phyloP scores from a whole-genome alignment of 1,140 invertebrate genomes.

The Temnothorax nylanderi region DNA sequence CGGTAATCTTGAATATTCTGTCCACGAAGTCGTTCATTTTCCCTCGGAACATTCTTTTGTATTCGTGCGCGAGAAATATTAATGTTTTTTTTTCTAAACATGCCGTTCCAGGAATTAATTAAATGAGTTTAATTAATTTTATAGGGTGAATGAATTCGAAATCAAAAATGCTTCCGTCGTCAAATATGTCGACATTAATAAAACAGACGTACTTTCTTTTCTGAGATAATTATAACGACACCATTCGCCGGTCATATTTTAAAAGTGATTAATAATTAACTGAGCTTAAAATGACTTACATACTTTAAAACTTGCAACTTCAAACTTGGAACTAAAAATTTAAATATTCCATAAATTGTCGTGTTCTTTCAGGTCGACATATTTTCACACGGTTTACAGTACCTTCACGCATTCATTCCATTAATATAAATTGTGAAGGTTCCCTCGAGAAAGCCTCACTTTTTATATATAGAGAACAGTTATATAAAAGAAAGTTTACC shows the following conservation, averaged over 20 bases:
- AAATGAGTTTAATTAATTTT: conserved; percentile 47
- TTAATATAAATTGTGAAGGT: conserved; percentile 69
- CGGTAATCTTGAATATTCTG: conserved; percentile 51
- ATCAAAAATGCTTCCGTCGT: not conserved
- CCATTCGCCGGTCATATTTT: not conserved
- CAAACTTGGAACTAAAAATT: not conserved
- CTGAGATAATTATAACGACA: not conserved
- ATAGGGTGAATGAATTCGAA: not conserved
- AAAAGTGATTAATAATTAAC: not conserved
- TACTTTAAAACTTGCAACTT: not conserved
- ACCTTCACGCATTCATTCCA: conserved; percentile 59
- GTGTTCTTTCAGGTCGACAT: conserved; percentile 2
- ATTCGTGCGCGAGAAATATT: conserved; percentile 29
- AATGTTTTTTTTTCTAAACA: conserved; percentile 20
- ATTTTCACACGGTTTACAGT: conserved; percentile 38
- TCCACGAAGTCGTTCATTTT: conserved; percentile 44
- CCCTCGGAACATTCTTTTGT: conserved; percentile 29
- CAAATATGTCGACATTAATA: not conserved
- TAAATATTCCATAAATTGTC: conserved; percentile 24
- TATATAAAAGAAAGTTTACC: conserved; percentile 56
- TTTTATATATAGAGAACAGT: not conserved
- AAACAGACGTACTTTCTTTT: not conserved
- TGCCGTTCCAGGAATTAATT: conserved; percentile 24
- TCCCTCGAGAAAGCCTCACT: conserved; percentile 54
- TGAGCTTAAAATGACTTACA: not conserved